Evolutionary conservation across 2,113 vertebrate genomes (phyloP), one percentile per base, ranked within the genome.

Genomic region (Micronycteris hirsuta): DNA sequence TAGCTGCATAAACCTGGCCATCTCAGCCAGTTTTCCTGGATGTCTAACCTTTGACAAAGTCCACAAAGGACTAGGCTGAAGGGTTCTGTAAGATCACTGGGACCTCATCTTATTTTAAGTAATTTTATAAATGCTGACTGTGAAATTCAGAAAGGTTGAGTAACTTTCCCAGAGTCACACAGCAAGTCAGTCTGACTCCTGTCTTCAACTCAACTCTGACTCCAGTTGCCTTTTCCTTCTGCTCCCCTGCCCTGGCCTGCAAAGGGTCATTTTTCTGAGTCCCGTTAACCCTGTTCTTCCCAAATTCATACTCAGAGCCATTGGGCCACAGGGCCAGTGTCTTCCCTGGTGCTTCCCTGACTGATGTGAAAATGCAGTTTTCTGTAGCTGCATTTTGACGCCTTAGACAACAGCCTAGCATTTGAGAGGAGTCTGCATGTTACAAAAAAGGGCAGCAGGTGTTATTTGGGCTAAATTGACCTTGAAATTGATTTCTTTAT

Each of bases 401-500:
- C 92, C 76, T 67, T 93, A 95, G 97, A 98, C 88, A 96, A 94
- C 90, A 97, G 89, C 93, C 74, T 81, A 74, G 94, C 73, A 45
- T 97, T 98, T 97, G 93, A 76, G 95, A 98, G 95, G 95, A 98
- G 95, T 47, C 95, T 89, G 94, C 88, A 14, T 97, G 97, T 98
- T 97, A 97, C 95, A 93, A 89, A 97, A 97, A 98, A 98, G 98
- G 98, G 98, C 97, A 98, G 98, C 98, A 98, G 98, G 98, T 99
- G 98, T 98, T 98, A 98, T 98, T 98, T 98, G 98, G 98, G 97
- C 97, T 99, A 98, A 99, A 99, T 99, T 99, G 98, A 98, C 98
- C 99, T 98, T 99, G 98, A 99, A 99, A 99, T 99, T 99, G 99
- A 99, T 99, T 99, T 98, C 98, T 98, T 98, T 99, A 98, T 99